phyloP scores from a whole-genome alignment of 2,113 vertebrate genomes.

The Coregonus clupeaformis region DNA sequence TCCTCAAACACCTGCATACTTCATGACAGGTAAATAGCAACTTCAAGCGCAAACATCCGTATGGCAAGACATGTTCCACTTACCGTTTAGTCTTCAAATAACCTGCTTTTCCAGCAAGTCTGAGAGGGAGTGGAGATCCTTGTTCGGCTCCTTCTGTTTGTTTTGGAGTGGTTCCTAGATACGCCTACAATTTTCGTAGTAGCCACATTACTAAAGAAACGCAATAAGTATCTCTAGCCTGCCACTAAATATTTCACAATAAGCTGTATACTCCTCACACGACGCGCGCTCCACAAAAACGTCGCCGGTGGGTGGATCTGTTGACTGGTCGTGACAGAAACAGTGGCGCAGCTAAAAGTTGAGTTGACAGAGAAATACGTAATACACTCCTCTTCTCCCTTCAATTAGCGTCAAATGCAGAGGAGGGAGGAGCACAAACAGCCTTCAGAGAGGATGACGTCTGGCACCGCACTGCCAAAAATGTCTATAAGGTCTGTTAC shows the following conservation, averaged over 20 bases:
- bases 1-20: no score
- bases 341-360: conserved; percentile 7
- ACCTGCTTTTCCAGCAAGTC: not conserved
- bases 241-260: no score
- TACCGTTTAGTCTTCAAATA: not conserved
- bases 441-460: not conserved
- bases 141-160: not conserved
- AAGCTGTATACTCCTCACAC: not conserved
- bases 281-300: not conserved
- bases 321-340: not conserved
- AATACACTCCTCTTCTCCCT: not conserved
- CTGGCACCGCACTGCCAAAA: not conserved
- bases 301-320: not conserved
- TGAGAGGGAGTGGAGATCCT: not conserved
- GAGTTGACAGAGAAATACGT: not conserved
- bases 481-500: conserved; percentile 2
- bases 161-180: not conserved
- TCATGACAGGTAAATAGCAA: no score
- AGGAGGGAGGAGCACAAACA: not conserved
- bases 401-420: not conserved
- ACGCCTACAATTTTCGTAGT: not conserved
- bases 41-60: no score
- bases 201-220: no score
- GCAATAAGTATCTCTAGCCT: not conserved
- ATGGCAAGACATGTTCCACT: not conserved